Evolutionary conservation across 1,140 invertebrate species (phyloP), one percentile per base, ranked within the genome.

Genomic region (Pogonus chalceus): DNA sequence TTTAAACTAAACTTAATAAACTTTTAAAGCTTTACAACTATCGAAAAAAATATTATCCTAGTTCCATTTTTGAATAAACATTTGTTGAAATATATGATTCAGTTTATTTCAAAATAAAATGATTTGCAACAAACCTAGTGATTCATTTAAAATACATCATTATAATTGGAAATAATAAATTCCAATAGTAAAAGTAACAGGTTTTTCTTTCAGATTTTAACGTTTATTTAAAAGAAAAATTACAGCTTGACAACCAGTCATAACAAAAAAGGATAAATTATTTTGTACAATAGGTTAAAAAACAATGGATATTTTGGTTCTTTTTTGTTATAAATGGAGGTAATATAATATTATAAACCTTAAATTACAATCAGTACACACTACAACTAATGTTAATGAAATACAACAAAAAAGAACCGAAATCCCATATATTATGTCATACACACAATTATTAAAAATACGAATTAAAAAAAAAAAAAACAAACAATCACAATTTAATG

Each of bases 351-450:
- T n/a, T n/a, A 31, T 9, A 16, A 43, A 18, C 37, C 37, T 43
- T 43, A 43, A 31, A 31, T 31, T 31, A 31, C 26, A 31, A n/a
- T 31, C 14, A 31, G 4, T 43, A n/a, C 9, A 43, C 18, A 18
- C 7, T 43, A 18, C 4, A 12, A 7, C 18, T 10, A 43, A 12
- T 43, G 14, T 31, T 4, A 31, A 4, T 31, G 14, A 31, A 14
- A 43, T 43, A 43, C 18, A 43, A 43, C 37, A 43, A 43, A 43
- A 43, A 51, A 55, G 54, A 55, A 55, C 54, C 54, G 49, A 55
- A 55, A 55, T 23, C 47, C 20, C 23, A 49, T 23, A 20, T 7
- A 46, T 46, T 7, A 7, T 7, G 4, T 46, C 39, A 46, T 46
- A n/a, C 4, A 7, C 26, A 7, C 26, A 7, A 14, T 31, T 31